Evolutionary conservation across 2,888 invertebrate genomes (phyloP).

Genomic region (Acrocyrtus sp.): DNA sequence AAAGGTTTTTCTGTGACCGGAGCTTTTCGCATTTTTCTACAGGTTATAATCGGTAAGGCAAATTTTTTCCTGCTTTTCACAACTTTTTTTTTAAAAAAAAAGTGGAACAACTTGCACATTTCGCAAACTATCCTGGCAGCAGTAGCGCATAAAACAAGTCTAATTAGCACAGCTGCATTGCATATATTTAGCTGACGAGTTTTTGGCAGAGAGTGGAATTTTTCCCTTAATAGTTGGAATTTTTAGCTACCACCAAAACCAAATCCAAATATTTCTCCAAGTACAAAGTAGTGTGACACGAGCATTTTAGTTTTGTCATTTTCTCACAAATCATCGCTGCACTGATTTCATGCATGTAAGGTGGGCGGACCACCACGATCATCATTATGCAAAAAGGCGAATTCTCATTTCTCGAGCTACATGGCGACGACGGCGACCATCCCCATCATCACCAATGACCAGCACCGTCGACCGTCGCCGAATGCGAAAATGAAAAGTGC

Average conservation of each 20-base stretch:
- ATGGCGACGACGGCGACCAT: background rate
- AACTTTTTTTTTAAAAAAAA: background rate
- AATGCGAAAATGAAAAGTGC: constrained; percentile 1
- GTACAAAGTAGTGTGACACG: background rate
- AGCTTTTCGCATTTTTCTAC: too few species aligned
- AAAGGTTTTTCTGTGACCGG: background rate
- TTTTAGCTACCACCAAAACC: too few species aligned
- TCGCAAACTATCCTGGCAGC: background rate
- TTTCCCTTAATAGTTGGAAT: background rate
- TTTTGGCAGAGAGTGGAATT: background rate
- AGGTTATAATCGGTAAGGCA: background rate
- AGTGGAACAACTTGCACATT: background rate
- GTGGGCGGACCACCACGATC: constrained; percentile 1
- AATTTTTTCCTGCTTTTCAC: background rate
- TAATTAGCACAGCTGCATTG: background rate
- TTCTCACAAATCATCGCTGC: background rate
- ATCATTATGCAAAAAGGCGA: background rate
- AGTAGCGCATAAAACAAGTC: background rate
- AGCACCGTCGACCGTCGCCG: too few species aligned
- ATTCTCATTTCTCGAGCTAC: background rate
- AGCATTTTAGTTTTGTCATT: background rate
- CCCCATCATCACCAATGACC: too few species aligned
- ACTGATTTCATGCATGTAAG: background rate
- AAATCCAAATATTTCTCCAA: too few species aligned
- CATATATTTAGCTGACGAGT: background rate